A percentile compares a stretch with the other conserved stretches of the same genome.
Evolutionary conservation across 2,797 vertebrate genomes (phyloP).

Genomic region (Danio jaintianensis): DNA sequence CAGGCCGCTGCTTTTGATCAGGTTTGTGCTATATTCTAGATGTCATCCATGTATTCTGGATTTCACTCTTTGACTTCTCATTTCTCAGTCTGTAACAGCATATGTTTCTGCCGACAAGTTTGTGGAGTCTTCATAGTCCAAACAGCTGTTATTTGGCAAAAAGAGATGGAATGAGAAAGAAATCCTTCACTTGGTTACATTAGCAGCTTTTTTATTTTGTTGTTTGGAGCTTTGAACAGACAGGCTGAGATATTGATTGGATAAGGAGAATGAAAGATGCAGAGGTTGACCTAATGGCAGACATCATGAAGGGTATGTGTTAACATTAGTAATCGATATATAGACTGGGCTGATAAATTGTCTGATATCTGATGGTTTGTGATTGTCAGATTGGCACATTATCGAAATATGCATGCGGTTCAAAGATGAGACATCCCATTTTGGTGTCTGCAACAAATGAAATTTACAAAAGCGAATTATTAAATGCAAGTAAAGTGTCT

Average conservation of each 20-base stretch:
- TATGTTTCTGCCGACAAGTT: neutral
- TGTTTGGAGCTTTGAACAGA: constrained; percentile 27
- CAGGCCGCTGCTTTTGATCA: neutral
- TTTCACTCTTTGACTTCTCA: neutral
- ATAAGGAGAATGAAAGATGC: neutral
- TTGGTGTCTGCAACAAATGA: no score
- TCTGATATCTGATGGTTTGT: neutral
- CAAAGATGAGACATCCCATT: no score
- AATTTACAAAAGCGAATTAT: no score
- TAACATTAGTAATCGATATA: constrained; percentile 20
- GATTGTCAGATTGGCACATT: neutral
- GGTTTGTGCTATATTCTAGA: neutral
- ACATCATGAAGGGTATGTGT: neutral
- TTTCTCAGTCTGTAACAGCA: constrained; percentile 6
- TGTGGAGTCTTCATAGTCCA: neutral
- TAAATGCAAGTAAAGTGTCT: no score
- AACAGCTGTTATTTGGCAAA: constrained; percentile 35
- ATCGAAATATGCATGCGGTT: neutral
- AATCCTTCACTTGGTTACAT: constrained; percentile 10
- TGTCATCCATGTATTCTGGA: neutral
- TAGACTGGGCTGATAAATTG: neutral
- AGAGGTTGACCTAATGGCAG: constrained; percentile 6
- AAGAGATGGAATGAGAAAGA: constrained; percentile 10
- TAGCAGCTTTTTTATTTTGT: constrained; percentile 14
- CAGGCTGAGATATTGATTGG: constrained; percentile 27